Base-by-base conservation (phyloP, 2,888 invertebrate genomes). In the Hypercompe scribonia region DNA sequence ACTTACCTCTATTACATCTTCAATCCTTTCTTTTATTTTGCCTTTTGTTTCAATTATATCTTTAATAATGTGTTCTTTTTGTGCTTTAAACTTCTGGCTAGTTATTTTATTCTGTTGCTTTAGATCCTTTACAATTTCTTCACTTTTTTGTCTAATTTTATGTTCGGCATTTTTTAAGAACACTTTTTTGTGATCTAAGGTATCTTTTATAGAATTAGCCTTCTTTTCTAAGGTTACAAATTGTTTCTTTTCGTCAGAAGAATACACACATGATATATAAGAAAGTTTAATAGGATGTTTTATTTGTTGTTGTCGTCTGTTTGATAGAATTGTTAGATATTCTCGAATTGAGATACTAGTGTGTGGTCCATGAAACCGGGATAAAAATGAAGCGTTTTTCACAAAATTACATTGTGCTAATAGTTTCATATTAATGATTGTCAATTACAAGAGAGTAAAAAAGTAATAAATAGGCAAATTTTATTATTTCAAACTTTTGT, bases 41-140 rank as follows among this genome's bases (percentile, higher is more conserved):
- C 97, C 96, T 86, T 96, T 97, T 0, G 97, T 97, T 88, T 97
- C 97, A 81, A 97, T 96, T 78, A 98, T 97, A 89, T 97, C 97
- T 89, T 97, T 96, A 11, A 97, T 96, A 64, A 98, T 90, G 71
- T 96, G 93, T 84, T 97, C 96, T 78, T 97, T 97, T 82, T 96
- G 96, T 70, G 96, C 96, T 86, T 96, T 95, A n/a, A 96, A 74
- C 81, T 90, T 95, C 74, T 93, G 91, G 33, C 90, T 94, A 18
- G 96, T 95, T 3, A 94, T 82, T 81, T 94, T 91, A 78, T 91
- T 95, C 73, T 96, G 95, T 68, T 94, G 92, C 78, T 90, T 94
- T 68, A 96, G 91, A 75, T 95, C 95, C 67, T 92, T 90, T 7
- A 96, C 95, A 65, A 96, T 80, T 82, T 95, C 93, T 78, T 92